Conservation (phyloP, 2,888 invertebrate genomes). For the Phrixothrix hirtus region DNA sequence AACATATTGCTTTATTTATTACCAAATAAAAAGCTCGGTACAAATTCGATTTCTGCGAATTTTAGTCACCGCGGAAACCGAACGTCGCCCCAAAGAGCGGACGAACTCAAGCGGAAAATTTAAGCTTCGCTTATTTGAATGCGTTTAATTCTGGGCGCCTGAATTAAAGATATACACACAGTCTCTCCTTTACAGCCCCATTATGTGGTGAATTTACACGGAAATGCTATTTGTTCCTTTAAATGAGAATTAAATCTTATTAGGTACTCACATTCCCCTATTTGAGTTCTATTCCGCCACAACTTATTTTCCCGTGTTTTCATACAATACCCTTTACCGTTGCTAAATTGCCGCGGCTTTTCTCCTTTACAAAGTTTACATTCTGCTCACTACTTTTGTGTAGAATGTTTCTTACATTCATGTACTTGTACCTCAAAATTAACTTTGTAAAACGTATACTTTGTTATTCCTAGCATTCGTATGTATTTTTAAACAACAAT, state of each 20-base stretch:
- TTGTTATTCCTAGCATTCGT: too few relatives aligned
- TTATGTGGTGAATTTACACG: conserved; percentile 39
- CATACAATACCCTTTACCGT: conserved; percentile 6
- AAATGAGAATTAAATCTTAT: conserved; percentile 39
- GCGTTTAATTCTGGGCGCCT: conserved; percentile 34
- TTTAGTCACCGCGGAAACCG: conserved; percentile 25
- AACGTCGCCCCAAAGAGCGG: conserved; percentile 31
- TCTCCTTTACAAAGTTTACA: conserved; percentile 1
- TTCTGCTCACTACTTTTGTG: not conserved
- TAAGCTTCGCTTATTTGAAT: conserved; percentile 36
- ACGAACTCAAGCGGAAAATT: conserved; percentile 33
- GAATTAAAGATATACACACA: conserved; percentile 37
- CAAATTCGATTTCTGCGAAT: conserved; percentile 25
- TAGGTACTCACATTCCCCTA: conserved; percentile 33
- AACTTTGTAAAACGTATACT: not conserved
- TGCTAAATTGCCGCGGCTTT: not conserved
- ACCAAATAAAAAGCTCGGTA: conserved; percentile 8
- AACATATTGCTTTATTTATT: conserved; percentile 5
- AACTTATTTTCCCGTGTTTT: conserved; percentile 18
- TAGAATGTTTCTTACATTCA: not conserved
- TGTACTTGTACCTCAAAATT: not conserved
- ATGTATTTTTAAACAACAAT: too few relatives aligned
- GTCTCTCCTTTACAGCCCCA: conserved; percentile 34
- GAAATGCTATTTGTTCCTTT: conserved; percentile 38
- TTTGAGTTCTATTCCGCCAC: conserved; percentile 26